Evolutionary conservation across 2,113 vertebrate genomes (phyloP).

Genomic region (Myotis lucifugus): DNA sequence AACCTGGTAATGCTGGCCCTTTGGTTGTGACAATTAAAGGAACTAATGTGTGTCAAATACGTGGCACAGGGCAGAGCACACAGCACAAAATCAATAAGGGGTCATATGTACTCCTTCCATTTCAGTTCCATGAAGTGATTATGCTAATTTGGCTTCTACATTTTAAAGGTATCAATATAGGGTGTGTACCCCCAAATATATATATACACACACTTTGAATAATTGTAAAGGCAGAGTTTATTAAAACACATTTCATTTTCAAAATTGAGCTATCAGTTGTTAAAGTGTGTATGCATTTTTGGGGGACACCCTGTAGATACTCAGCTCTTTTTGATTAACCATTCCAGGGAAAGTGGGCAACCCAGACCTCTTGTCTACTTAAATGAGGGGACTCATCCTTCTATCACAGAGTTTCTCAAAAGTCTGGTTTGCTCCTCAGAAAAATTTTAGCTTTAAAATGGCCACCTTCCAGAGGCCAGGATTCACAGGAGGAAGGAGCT

Average conservation of each 20-base stretch:
- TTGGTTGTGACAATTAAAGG: not conserved
- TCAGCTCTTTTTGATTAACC: not conserved
- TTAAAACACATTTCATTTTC: too few species aligned
- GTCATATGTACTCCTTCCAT: not conserved
- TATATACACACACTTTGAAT: too few species aligned
- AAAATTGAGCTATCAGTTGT: too few species aligned
- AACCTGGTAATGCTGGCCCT: not conserved
- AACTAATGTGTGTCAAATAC: not conserved
- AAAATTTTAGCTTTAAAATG: not conserved
- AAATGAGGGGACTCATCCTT: not conserved
- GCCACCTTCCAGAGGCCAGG: not conserved
- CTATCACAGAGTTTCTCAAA: not conserved
- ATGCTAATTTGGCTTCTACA: not conserved
- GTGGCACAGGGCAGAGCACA: not conserved
- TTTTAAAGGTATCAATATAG: not conserved
- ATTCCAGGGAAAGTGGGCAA: not conserved
- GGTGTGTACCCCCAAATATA: too few species aligned
- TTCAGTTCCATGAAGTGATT: not conserved
- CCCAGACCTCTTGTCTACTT: not conserved
- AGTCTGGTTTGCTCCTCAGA: not conserved
- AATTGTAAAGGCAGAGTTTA: too few species aligned
- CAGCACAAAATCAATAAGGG: not conserved
- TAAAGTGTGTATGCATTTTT: too few species aligned
- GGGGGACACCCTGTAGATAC: not conserved
- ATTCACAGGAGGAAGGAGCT: not conserved